These are phyloP conservation scores for Girardinichthys multiradiatus DNA, from an alignment of 2,113 vertebrate species.

Conservation along the genomic window DNA sequence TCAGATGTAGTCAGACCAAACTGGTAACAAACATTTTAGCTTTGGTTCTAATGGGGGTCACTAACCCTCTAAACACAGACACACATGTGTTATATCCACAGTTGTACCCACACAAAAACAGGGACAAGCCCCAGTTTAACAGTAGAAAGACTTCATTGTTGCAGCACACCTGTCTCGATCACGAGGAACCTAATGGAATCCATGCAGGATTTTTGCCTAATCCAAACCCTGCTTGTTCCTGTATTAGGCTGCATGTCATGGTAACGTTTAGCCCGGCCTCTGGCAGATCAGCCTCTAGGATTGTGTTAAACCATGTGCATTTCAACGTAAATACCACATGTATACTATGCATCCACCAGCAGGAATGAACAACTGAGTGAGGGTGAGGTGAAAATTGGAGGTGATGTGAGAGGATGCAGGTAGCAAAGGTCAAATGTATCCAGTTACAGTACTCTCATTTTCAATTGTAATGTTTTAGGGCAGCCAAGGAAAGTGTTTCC, in stretches of 20 bases:
- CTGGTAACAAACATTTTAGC: too few species aligned
- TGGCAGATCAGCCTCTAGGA: conserved; percentile 10
- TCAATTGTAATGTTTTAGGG: not conserved
- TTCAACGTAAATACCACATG: conserved; percentile 48
- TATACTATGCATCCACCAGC: conserved; percentile 8
- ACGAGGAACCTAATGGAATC: conserved; percentile 45
- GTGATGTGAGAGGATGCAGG: conserved; percentile 24
- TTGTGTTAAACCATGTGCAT: conserved; percentile 41
- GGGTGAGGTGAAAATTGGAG: conserved; percentile 26
- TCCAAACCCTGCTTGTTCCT: conserved; percentile 65
- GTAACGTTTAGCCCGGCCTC: conserved; percentile 50
- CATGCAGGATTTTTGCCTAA: conserved; percentile 59
- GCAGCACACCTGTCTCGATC: conserved; percentile 69
- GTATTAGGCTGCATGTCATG: conserved; percentile 66
- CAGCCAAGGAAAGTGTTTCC: not conserved
- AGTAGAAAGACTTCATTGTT: conserved; percentile 63
- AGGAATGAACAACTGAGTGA: conserved; percentile 37
- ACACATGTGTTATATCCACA: not conserved
- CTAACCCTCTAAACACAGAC: too few species aligned
- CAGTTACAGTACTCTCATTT: conserved; percentile 18
- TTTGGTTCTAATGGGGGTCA: too few species aligned
- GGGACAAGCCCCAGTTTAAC: not conserved
- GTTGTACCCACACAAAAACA: not conserved
- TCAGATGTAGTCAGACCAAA: too few species aligned
- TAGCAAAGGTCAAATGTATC: conserved; percentile 28